A percentile compares a stretch with the other conserved stretches of the same genome.
Evolutionary conservation across 2,888 invertebrate genomes (phyloP).

Genomic region (Amiota communis): DNA sequence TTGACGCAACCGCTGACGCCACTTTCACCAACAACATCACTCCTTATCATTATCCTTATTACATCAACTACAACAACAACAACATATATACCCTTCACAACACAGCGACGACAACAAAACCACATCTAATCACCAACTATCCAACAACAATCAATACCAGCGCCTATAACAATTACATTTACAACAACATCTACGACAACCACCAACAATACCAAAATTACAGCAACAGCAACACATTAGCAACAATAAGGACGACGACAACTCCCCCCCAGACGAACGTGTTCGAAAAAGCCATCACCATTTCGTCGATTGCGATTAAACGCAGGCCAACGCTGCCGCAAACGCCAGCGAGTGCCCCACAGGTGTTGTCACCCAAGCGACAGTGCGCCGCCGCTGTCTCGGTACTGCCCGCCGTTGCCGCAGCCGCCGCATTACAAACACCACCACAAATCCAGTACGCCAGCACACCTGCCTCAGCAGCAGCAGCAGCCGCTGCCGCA

Average conservation of each 20-base stretch:
- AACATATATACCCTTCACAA: slow-evolving; percentile 26
- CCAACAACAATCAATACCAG: slow-evolving; percentile 27
- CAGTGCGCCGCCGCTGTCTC: slow-evolving; percentile 74
- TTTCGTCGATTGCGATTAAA: slow-evolving; percentile 75
- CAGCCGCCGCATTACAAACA: slow-evolving; percentile 56
- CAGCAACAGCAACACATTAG: slow-evolving; percentile 8
- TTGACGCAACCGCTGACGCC: slow-evolving; percentile 53
- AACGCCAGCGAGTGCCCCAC: slow-evolving; percentile 75
- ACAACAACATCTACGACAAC: background rate
- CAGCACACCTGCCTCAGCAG: slow-evolving; percentile 69
- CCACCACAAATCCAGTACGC: slow-evolving; percentile 60
- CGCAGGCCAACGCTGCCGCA: slow-evolving; percentile 75
- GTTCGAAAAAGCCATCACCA: slow-evolving; percentile 74
- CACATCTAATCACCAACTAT: background rate
- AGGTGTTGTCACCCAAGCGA: slow-evolving; percentile 74
- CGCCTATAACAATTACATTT: background rate
- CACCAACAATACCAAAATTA: slow-evolving; percentile 31
- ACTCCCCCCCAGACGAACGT: slow-evolving; percentile 64
- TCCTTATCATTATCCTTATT: background rate
- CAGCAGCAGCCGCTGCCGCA: slow-evolving; percentile 58
- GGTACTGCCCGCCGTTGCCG: slow-evolving; percentile 67
- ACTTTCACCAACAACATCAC: slow-evolving; percentile 52
- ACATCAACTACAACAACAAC: slow-evolving; percentile 34
- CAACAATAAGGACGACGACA: slow-evolving; percentile 27
- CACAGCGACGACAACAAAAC: background rate